Conservation (phyloP, 2,888 invertebrate species). For the Hymenopus coronatus region DNA sequence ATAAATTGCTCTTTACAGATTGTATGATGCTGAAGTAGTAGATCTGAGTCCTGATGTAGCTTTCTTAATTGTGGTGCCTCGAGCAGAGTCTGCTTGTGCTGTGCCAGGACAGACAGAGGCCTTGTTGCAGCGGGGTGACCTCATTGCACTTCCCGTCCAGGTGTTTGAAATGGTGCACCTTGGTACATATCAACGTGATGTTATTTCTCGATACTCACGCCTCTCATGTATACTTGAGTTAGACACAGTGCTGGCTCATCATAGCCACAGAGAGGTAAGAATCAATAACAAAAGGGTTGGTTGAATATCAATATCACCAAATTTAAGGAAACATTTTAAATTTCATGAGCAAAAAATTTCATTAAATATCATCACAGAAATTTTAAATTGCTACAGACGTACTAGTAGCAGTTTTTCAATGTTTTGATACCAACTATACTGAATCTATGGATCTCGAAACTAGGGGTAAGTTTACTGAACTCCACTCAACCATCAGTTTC, state of each 20-base stretch:
- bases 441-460: no score
- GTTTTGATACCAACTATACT: no score
- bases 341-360: no score
- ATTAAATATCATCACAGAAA: no score
- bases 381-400: no score
- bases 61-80: slow-evolving; percentile 88
- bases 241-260: slow-evolving; percentile 87
- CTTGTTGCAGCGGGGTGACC: slow-evolving; percentile 77
- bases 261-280: slow-evolving; percentile 77
- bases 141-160: slow-evolving; percentile 88
- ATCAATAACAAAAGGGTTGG: not conserved
- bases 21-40: slow-evolving; percentile 92
- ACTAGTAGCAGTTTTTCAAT: no score
- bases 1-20: slow-evolving; percentile 46
- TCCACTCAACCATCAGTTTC: no score
- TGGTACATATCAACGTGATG: slow-evolving; percentile 87
- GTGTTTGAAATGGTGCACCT: slow-evolving; percentile 94
- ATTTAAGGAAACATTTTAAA: no score
- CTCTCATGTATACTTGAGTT: slow-evolving; percentile 91
- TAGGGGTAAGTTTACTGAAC: no score
- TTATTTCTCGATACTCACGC: slow-evolving; percentile 87
- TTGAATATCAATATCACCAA: no score
- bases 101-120: slow-evolving; percentile 85
- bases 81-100: slow-evolving; percentile 88
- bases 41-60: slow-evolving; percentile 89